Evolutionary conservation across 2,113 vertebrate genomes (phyloP).

Genomic region (Rhinolophus sinicus): DNA sequence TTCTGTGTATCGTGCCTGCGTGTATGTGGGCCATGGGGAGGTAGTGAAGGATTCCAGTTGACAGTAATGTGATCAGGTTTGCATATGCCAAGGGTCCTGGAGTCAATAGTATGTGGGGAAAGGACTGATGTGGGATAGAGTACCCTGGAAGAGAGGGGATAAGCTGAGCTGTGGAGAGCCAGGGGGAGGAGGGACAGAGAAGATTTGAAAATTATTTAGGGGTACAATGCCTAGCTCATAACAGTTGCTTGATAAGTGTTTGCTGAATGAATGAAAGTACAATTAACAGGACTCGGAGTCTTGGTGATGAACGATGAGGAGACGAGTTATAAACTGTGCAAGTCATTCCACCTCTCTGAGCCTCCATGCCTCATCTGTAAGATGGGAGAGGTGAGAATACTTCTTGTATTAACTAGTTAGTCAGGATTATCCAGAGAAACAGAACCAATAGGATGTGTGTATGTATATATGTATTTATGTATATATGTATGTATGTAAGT

Average conservation of each 20-base stretch:
- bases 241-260: not conserved
- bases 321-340: not conserved
- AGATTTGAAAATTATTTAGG: not conserved
- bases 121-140: too few species aligned
- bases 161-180: not conserved
- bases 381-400: not conserved
- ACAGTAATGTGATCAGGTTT: too few species aligned
- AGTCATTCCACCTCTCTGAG: not conserved
- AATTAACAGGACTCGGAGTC: not conserved
- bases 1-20: too few species aligned
- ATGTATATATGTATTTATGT: not conserved
- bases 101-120: not conserved
- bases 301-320: not conserved
- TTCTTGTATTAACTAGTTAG: not conserved
- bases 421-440: slow-evolving; percentile 26
- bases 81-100: too few species aligned
- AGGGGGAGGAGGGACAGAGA: not conserved
- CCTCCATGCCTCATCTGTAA: not conserved
- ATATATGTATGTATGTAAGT: not conserved
- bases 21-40: too few species aligned
- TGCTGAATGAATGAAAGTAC: not conserved
- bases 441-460: not conserved
- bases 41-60: too few species aligned
- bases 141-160: not conserved
- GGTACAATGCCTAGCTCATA: not conserved